Base-by-base conservation (phyloP, 2,113 vertebrate genomes). In the Oryzias curvinotus region DNA sequence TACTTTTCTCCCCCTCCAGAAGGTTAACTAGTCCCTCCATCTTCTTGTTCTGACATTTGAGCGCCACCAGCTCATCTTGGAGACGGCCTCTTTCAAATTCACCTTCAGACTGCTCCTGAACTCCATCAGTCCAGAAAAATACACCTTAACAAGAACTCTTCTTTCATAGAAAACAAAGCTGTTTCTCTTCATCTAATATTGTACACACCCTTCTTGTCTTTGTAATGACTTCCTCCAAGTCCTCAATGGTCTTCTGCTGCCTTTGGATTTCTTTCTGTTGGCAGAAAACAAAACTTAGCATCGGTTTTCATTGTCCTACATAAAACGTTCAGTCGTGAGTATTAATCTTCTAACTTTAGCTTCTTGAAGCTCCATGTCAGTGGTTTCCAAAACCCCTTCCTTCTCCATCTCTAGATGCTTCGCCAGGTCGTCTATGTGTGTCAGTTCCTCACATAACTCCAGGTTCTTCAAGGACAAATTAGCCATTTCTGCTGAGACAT, bases 381-480 rank as follows among this genome's bases (percentile, higher is more conserved):
- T 96, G 1, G 93, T 95, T 79, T 96, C 92, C 42, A 98, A 88
- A 18, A 93, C 94, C 14, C 87, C 90, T 78, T 98, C 95, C 74
- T 97, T 97, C 77, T 98, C 95, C 82, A 93, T 92, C 87, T 98
- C 94, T 79, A 99, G 61, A 44, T 92, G 92, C 83, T 96, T 94
- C 1, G 97, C 94, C 30, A 98, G 91, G 61, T 96, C 91, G 66
- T 98, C 97, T 51, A 99, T 96, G 86, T 98, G 94, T 7, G 91
- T 95, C 62, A 99, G 90, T 74, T 98, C 96, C 68, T 95, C 94
- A 85, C 96, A 99, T 12, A 99, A 90, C 74, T 98, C 94, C 82
- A 96, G 93, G 75, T 99, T 98, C 88, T 94, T 95, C 51, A 92
- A 89, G 49, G 95, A 98, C 75, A 99, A 92, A 68, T 94, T 90